Evolutionary conservation across 92 coral and sea anemone species (phyloP), one percentile per base, ranked within the genome.

Genomic region (Plumapathes pennacea): DNA sequence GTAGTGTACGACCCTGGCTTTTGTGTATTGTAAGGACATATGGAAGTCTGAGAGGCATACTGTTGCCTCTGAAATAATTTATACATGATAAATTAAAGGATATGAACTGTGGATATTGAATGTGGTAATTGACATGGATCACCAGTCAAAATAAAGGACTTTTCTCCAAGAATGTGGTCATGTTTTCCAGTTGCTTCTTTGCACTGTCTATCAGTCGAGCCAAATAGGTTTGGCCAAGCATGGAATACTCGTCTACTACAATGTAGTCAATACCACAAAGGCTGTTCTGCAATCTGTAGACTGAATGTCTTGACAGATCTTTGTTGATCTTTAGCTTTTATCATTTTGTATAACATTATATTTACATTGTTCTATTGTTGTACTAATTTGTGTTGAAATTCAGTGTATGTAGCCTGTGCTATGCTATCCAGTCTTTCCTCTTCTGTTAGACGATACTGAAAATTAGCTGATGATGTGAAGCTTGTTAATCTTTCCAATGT

Each of bases 111-210:
- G n/a, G n/a, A n/a, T n/a, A n/a, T n/a, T n/a, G n/a, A n/a, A n/a
- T n/a, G n/a, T n/a, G n/a, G n/a, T n/a, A n/a, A n/a, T n/a, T n/a
- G n/a, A n/a, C n/a, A n/a, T n/a, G n/a, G n/a, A n/a, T n/a, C n/a
- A n/a, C n/a, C n/a, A n/a, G n/a, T n/a, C n/a, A n/a, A n/a, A n/a
- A n/a, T n/a, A n/a, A n/a, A n/a, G n/a, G n/a, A n/a, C n/a, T n/a
- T n/a, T n/a, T n/a, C n/a, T n/a, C n/a, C n/a, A n/a, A n/a, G n/a
- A n/a, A n/a, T n/a, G n/a, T n/a, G n/a, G n/a, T n/a, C n/a, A n/a
- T n/a, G n/a, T n/a, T n/a, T n/a, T n/a, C 84, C 80, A 43, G 84
- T 79, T 28, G 80, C 80, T 38, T 79, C 46, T 42, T 77, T 60
- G 46, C 77, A 60, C 3, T 67, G 67, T 37, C 72, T 69, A 51